Conservation (phyloP, 2,113 vertebrate genomes). For the Prolemur simus region DNA sequence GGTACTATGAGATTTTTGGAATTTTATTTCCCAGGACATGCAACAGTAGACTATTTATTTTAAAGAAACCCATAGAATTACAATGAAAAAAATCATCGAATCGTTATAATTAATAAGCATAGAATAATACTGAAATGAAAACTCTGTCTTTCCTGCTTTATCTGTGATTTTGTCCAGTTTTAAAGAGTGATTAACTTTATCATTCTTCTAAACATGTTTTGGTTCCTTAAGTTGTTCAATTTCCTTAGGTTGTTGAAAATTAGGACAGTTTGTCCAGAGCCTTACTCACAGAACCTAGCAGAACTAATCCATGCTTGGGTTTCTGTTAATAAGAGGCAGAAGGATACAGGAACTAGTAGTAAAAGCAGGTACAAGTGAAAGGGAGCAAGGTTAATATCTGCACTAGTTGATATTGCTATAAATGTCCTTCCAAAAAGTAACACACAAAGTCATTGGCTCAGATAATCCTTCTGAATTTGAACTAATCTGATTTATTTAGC, state of each 20-base stretch:
- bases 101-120: background rate
- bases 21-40: conserved; percentile 3
- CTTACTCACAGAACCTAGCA: background rate
- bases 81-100: background rate
- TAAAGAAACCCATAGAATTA: conserved; percentile 24
- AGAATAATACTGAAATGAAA: conserved; percentile 24
- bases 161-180: conserved; percentile 8
- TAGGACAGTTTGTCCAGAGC: background rate
- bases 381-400: background rate
- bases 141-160: background rate
- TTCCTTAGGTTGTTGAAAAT: conserved; percentile 8
- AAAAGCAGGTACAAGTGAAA: background rate
- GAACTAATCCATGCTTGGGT: background rate
- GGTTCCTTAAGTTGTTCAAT: background rate
- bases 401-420: background rate
- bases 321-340: conserved; percentile 13
- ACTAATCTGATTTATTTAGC: conserved; percentile 8
- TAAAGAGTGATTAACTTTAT: background rate
- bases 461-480: background rate
- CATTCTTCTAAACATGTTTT: background rate
- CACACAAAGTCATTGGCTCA: background rate
- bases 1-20: background rate
- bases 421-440: background rate
- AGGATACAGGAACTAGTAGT: background rate
- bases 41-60: conserved; percentile 11